A percentile compares a stretch with the other conserved stretches of the same genome.
These are phyloP conservation scores for Kryphioiulus occultus DNA, from an alignment of 2,888 invertebrate genomes.

Conservation along the genomic window DNA sequence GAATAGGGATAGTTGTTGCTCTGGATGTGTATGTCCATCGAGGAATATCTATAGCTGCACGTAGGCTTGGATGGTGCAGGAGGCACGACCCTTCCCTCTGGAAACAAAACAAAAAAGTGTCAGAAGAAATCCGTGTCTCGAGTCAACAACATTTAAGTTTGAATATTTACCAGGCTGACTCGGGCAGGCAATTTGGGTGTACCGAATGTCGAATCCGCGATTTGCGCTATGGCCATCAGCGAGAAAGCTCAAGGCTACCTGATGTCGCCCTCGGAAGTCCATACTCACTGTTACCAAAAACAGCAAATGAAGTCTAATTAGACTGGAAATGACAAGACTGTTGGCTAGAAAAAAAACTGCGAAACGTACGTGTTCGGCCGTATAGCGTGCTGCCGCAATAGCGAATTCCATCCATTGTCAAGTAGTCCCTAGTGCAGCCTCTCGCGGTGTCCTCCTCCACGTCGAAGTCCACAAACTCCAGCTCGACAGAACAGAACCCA, in stretches of 20 bases:
- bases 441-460: slow-evolving; percentile 52
- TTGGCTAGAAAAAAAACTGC: no score
- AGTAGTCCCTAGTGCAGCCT: slow-evolving; percentile 54
- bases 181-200: slow-evolving; percentile 48
- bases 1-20: slow-evolving; percentile 41
- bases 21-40: slow-evolving; percentile 14
- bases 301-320: no score
- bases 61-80: not conserved
- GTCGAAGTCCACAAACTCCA: slow-evolving; percentile 57
- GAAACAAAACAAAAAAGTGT: not conserved
- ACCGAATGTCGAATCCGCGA: slow-evolving; percentile 51
- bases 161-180: slow-evolving; percentile 33
- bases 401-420: slow-evolving; percentile 55
- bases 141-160: not conserved
- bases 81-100: slow-evolving; percentile 27
- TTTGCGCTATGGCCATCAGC: slow-evolving; percentile 33
- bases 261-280: slow-evolving; percentile 37
- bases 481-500: slow-evolving; percentile 56
- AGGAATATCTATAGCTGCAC: slow-evolving; percentile 21
- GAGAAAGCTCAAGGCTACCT: slow-evolving; percentile 47
- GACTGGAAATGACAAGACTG: no score
- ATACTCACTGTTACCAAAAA: slow-evolving; percentile 31
- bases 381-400: slow-evolving; percentile 55
- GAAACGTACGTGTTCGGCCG: slow-evolving; percentile 47
- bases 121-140: not conserved